Evolutionary conservation across 2,888 invertebrate genomes (phyloP).

Genomic region (Cataglyphis albicans): DNA sequence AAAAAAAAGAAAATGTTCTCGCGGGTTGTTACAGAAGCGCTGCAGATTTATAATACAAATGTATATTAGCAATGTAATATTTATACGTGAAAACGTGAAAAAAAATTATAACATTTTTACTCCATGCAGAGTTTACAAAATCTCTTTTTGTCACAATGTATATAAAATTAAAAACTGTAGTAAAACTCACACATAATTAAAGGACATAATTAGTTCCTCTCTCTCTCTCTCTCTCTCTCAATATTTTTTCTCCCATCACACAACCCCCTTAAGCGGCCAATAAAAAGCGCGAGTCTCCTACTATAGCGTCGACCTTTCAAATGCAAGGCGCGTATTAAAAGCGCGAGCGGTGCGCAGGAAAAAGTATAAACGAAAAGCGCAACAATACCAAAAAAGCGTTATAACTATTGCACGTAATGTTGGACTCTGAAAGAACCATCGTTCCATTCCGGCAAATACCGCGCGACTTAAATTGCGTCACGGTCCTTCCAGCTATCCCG

Average conservation of each 20-base stretch:
- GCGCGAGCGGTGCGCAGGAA: conserved; percentile 54
- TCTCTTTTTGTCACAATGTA: conserved; percentile 9
- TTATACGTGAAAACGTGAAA: background rate
- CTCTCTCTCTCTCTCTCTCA: conserved; percentile 50
- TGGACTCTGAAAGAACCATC: conserved; percentile 69
- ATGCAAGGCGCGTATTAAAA: conserved; percentile 53
- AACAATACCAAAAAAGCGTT: conserved; percentile 60
- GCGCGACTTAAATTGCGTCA: conserved; percentile 74
- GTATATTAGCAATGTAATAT: conserved; percentile 6
- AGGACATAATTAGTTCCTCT: conserved; percentile 51
- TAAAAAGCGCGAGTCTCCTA: conserved; percentile 39
- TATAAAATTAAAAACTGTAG: conserved; percentile 45
- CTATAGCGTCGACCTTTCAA: conserved; percentile 44
- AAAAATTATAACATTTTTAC: conserved; percentile 29
- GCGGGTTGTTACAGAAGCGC: background rate
- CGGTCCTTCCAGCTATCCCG: conserved; percentile 64
- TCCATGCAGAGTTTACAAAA: conserved; percentile 24
- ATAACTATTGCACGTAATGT: conserved; percentile 67
- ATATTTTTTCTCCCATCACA: conserved; percentile 41
- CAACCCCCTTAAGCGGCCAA: conserved; percentile 50
- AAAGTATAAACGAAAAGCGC: conserved; percentile 69
- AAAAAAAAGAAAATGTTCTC: background rate
- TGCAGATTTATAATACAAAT: background rate
- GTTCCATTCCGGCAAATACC: conserved; percentile 68
- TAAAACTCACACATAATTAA: conserved; percentile 49